A percentile compares a stretch with the other conserved stretches of the same genome.
Conservation (phyloP, 1,140 invertebrate genomes). For the Augochlora pura region DNA sequence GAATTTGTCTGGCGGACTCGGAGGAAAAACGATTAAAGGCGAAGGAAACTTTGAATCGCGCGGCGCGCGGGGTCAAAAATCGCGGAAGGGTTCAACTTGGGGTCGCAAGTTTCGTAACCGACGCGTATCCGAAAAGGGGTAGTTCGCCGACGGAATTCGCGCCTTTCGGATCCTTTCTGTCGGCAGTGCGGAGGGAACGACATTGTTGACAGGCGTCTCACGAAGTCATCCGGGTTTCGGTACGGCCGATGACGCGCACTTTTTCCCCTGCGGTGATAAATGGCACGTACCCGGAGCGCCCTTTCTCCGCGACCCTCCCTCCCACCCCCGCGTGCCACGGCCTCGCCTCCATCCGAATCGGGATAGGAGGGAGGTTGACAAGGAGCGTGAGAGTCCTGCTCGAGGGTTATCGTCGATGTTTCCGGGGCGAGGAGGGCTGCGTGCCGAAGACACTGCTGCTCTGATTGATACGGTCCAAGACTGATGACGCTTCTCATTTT, state of each 20-base stretch:
- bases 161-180: neutral
- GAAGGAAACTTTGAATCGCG: too few relatives aligned
- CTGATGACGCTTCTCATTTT: slow-evolving; percentile 29
- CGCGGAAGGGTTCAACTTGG: too few relatives aligned
- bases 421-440: slow-evolving; percentile 49
- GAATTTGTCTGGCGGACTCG: too few relatives aligned
- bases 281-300: slow-evolving; percentile 64
- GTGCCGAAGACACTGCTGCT: slow-evolving; percentile 69
- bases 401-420: slow-evolving; percentile 49
- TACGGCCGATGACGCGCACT: slow-evolving; percentile 72
- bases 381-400: slow-evolving; percentile 58
- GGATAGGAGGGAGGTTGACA: slow-evolving; percentile 54
- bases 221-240: slow-evolving; percentile 74
- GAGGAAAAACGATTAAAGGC: too few relatives aligned
- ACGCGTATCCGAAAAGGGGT: neutral
- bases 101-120: too few relatives aligned
- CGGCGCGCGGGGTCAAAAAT: too few relatives aligned
- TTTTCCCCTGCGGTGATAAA: slow-evolving; percentile 76
- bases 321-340: neutral
- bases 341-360: slow-evolving; percentile 23
- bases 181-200: slow-evolving; percentile 53
- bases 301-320: neutral
- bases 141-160: neutral
- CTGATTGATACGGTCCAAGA: slow-evolving; percentile 67
- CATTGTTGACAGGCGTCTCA: slow-evolving; percentile 75